Percentiles rank a stretch among this genome's conserved stretches.
These are phyloP conservation scores for Scolopax mira DNA, from an alignment of 2,113 vertebrate species.

Conservation along the genomic window DNA sequence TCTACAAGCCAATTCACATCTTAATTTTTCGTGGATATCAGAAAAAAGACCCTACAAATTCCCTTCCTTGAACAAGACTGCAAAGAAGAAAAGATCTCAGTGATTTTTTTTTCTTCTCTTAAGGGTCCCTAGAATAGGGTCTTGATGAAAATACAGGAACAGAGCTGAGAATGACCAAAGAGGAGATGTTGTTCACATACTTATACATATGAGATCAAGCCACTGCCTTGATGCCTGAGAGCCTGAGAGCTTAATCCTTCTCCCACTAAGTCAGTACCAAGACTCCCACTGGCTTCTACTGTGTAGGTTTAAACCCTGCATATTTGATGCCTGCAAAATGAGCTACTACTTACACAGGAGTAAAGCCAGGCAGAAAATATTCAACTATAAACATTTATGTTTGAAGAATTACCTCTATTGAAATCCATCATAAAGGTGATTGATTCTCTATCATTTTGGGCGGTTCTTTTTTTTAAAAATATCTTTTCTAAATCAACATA, in stretches of 20 bases:
- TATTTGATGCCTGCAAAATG: background rate
- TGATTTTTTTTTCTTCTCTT: background rate
- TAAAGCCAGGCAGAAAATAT: slow-evolving; percentile 15
- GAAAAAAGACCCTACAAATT: background rate
- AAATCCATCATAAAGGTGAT: slow-evolving; percentile 13
- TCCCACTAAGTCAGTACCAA: background rate
- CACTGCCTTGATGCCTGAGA: too few species aligned
- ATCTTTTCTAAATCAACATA: background rate
- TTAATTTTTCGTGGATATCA: background rate
- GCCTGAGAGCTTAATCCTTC: slow-evolving; percentile 27
- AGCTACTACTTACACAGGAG: background rate
- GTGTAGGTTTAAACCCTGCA: background rate
- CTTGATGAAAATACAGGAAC: background rate
- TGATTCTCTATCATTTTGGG: background rate
- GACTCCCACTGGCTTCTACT: slow-evolving; percentile 29
- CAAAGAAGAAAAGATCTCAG: background rate
- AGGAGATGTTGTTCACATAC: background rate
- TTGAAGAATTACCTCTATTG: background rate
- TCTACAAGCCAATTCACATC: background rate
- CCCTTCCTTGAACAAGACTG: background rate
- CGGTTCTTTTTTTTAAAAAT: background rate
- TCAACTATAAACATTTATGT: slow-evolving; percentile 24
- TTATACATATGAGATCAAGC: background rate
- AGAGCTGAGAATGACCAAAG: background rate
- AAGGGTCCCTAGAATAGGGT: background rate